phyloP scores from a whole-genome alignment of 2,888 invertebrate genomes.

The Ophraella communa region DNA sequence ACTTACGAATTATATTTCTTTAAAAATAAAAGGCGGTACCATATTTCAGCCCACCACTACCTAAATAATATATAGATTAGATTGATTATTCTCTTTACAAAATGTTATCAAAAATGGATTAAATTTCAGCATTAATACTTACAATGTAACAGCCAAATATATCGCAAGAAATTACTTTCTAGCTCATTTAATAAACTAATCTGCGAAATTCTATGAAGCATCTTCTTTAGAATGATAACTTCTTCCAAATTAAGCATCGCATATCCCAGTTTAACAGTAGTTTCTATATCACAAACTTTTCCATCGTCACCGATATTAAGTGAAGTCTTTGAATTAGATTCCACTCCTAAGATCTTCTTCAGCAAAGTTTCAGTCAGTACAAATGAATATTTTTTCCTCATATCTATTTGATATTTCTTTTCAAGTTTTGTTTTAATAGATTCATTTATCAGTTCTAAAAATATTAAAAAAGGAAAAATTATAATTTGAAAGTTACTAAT shows the following conservation, averaged over 20 bases:
- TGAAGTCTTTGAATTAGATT: background rate
- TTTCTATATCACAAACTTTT: slow-evolving; percentile 28
- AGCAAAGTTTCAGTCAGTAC: slow-evolving; percentile 33
- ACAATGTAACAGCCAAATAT: slow-evolving; percentile 33
- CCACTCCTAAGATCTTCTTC: slow-evolving; percentile 24
- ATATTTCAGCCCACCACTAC: no score
- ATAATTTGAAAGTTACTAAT: slow-evolving; percentile 5
- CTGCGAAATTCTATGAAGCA: slow-evolving; percentile 27
- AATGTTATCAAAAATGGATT: background rate
- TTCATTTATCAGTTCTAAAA: slow-evolving; percentile 34
- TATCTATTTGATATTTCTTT: slow-evolving; percentile 25
- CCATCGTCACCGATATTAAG: background rate
- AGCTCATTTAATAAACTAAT: slow-evolving; percentile 25
- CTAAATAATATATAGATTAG: no score
- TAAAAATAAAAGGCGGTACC: no score
- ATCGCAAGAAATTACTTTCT: slow-evolving; percentile 36
- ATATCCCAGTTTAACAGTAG: slow-evolving; percentile 37
- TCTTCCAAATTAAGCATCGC: slow-evolving; percentile 28
- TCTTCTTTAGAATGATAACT: slow-evolving; percentile 27
- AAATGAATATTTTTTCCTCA: slow-evolving; percentile 31
- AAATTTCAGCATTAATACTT: slow-evolving; percentile 15
- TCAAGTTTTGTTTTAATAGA: slow-evolving; percentile 30
- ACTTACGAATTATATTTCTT: no score
- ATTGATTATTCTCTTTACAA: background rate
- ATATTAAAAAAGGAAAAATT: background rate